Percentiles rank a stretch among this genome's conserved stretches.
Conservation (phyloP, 2,888 invertebrate genomes). For the Meganola albula region DNA sequence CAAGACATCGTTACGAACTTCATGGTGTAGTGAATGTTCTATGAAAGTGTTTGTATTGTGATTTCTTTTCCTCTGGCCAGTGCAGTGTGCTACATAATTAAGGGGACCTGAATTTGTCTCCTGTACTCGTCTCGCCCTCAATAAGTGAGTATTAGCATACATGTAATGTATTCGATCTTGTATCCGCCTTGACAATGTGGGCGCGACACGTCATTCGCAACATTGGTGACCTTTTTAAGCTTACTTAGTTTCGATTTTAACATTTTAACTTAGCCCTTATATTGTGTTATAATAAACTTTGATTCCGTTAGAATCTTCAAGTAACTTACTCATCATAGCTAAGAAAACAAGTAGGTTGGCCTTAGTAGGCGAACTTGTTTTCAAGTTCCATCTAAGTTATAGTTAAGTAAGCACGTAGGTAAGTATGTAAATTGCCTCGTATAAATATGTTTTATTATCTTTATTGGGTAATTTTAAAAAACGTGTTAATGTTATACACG, state of each 20-base stretch:
- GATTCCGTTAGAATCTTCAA: too few relatives aligned
- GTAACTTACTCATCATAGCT: too few relatives aligned
- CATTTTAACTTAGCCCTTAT: too few relatives aligned
- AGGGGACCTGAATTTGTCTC: slow-evolving; percentile 55
- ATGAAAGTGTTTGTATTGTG: slow-evolving; percentile 67
- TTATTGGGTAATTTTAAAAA: too few relatives aligned
- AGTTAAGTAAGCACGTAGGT: too few relatives aligned
- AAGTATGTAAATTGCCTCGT: too few relatives aligned
- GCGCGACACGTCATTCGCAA: slow-evolving; percentile 67
- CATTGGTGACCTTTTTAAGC: slow-evolving; percentile 45
- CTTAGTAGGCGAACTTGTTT: slow-evolving; percentile 15
- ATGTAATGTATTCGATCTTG: slow-evolving; percentile 30
- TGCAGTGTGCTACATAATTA: slow-evolving; percentile 63
- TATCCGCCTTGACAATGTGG: slow-evolving; percentile 58
- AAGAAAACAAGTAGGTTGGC: too few relatives aligned
- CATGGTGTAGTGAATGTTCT: slow-evolving; percentile 57
- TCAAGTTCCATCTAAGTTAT: slow-evolving; percentile 17
- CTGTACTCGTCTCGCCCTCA: slow-evolving; percentile 55
- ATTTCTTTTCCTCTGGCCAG: slow-evolving; percentile 61
- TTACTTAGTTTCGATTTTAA: slow-evolving; percentile 24
- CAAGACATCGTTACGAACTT: slow-evolving; percentile 32
- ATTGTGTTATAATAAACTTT: too few relatives aligned
- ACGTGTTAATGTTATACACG: too few relatives aligned
- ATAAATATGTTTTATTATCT: too few relatives aligned
- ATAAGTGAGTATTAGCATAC: slow-evolving; percentile 69